phyloP scores from a whole-genome alignment of 2,797 vertebrate genomes.

The Pseudomugil gertrudae region DNA sequence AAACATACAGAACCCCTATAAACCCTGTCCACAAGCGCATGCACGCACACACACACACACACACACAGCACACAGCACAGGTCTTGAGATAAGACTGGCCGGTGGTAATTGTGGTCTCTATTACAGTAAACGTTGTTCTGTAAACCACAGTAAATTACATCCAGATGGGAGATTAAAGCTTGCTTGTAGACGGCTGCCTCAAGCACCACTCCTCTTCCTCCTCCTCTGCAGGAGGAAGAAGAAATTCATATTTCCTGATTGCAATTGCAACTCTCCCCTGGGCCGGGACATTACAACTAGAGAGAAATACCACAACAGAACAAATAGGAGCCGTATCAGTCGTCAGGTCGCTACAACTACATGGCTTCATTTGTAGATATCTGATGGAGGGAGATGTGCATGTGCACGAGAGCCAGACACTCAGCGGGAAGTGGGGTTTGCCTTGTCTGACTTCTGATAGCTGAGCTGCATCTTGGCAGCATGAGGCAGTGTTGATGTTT shows the following conservation, averaged over 20 bases:
- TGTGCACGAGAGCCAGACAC: background rate
- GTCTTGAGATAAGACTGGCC: conserved; percentile 80
- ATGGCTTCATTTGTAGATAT: conserved; percentile 15
- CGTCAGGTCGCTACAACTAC: conserved; percentile 50
- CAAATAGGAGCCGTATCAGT: conserved; percentile 45
- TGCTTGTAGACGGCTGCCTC: conserved; percentile 77
- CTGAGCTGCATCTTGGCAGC: background rate
- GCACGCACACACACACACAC: conserved; percentile 64
- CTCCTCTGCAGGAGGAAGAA: conserved; percentile 71
- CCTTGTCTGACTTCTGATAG: background rate
- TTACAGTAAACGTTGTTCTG: conserved; percentile 86
- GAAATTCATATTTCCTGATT: conserved; percentile 88
- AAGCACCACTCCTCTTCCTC: conserved; percentile 70
- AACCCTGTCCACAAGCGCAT: conserved; percentile 50
- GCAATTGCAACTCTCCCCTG: conserved; percentile 79
- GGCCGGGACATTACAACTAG: conserved; percentile 75
- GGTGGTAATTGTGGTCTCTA: conserved; percentile 85
- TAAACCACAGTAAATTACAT: conserved; percentile 86
- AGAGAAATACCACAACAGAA: conserved; percentile 74
- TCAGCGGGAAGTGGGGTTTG: background rate
- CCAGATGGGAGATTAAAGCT: conserved; percentile 88
- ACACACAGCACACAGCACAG: conserved; percentile 65
- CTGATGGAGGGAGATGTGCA: conserved; percentile 20
- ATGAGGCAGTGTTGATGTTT: background rate
- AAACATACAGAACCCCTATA: conserved; percentile 52